Evolutionary conservation across 2,888 invertebrate genomes (phyloP).

Genomic region (Stenoptilia bipunctidactyla): DNA sequence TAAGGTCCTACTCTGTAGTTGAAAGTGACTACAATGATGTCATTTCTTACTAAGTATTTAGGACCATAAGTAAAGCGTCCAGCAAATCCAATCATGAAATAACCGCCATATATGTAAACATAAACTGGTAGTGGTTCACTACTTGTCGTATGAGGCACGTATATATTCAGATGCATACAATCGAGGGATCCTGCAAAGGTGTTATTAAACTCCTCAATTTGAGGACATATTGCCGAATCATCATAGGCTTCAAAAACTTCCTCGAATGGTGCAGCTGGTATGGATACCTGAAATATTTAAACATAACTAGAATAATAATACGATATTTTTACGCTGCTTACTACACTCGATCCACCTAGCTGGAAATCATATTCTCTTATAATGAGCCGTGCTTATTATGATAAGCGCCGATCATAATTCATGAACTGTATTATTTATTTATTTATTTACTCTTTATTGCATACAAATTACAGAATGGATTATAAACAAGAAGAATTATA

Average conservation of each 20-base stretch:
- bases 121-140: conserved; percentile 28
- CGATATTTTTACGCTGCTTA: too few relatives aligned
- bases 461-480: too few relatives aligned
- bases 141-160: conserved; percentile 26
- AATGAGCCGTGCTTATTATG: too few relatives aligned
- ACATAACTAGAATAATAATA: too few relatives aligned
- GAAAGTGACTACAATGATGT: conserved; percentile 31
- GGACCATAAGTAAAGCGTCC: conserved; percentile 23
- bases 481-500: too few relatives aligned
- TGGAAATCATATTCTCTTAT: too few relatives aligned
- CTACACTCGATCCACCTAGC: too few relatives aligned
- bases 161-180: conserved; percentile 32
- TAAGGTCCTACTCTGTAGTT: conserved; percentile 34
- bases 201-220: conserved; percentile 20
- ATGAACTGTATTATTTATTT: too few relatives aligned
- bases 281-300: too few relatives aligned
- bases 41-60: conserved; percentile 28
- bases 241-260: conserved; percentile 28
- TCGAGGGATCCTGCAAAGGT: conserved; percentile 24
- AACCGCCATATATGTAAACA: conserved; percentile 34
- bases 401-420: too few relatives aligned
- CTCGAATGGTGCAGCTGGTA: conserved; percentile 18
- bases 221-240: conserved; percentile 33
- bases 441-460: too few relatives aligned
- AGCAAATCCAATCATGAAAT: conserved; percentile 22